Evolutionary conservation across 2,113 vertebrate species (phyloP).

Genomic region (Elgaria multicarinata): DNA sequence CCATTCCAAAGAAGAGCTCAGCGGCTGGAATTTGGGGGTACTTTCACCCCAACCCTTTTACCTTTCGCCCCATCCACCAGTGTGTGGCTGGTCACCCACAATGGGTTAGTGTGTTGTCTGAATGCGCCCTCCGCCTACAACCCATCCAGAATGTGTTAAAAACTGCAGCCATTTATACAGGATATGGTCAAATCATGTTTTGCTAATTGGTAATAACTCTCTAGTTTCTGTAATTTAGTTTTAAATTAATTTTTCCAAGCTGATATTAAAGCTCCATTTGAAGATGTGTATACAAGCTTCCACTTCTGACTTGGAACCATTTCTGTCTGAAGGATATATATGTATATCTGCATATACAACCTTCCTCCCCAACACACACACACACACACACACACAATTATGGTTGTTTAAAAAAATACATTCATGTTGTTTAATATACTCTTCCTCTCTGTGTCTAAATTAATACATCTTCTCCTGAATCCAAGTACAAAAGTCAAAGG

Average conservation of each 20-base stretch:
- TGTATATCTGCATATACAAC: neutral
- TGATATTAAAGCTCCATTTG: accelerated
- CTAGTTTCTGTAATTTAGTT: neutral
- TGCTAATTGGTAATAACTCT: neutral
- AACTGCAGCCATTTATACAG: neutral
- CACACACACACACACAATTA: neutral
- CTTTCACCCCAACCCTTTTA: too few relatives aligned
- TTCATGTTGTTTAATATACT: neutral
- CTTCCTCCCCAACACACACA: too few relatives aligned
- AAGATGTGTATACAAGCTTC: neutral
- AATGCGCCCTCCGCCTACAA: neutral
- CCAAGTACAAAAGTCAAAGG: neutral
- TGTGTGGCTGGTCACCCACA: too few relatives aligned
- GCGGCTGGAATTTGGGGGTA: too few relatives aligned
- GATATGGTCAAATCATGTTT: neutral
- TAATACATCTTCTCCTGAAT: neutral
- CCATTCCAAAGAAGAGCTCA: too few relatives aligned
- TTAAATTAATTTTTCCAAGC: neutral
- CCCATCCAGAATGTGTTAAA: neutral
- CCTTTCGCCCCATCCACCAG: too few relatives aligned
- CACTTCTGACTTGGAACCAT: neutral
- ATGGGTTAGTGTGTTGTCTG: too few relatives aligned
- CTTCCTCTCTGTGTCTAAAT: neutral
- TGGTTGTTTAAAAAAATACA: neutral
- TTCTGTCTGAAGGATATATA: neutral